Evolutionary conservation across 2,113 vertebrate genomes (phyloP), one percentile per base, ranked within the genome.

Genomic region (Trogon melanurus): DNA sequence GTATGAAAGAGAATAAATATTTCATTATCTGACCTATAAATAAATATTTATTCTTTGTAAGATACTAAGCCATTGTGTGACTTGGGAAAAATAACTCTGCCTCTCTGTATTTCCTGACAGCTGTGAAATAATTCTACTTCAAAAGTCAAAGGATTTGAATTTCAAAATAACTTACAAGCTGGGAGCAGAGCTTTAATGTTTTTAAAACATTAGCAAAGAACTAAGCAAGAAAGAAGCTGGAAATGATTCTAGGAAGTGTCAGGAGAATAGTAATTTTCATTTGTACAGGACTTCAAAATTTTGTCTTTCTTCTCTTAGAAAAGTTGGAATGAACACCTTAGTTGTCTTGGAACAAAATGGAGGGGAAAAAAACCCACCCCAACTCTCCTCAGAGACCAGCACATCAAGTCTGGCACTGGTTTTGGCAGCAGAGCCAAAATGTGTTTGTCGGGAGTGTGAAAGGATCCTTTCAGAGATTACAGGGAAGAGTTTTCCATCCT

Each of bases 111-210:
- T 96, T 96, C 72, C 88, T 94, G 92, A 93, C 92, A 96, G 74
- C 88, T 94, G 82, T 79, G 88, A 88, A 94, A 90, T 74, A 79
- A 95, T 95, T 93, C 74, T 88, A 89, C 92, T 93, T 97, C 95
- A 94, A 82, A 97, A 95, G 74, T 91, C 41, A 69, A 41, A 73
- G 21, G 45, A 97, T 96, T 95, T 97, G 95, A 95, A 96, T 94
- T 96, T 96, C 92, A 93, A 97, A 95, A 95, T 95, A 92, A 88
- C 25, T 83, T 92, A 38, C 34, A 81, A 69, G 57, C 91, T 95
- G 61, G 45, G 64, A 93, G 80, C 48, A 87, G 56, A 73, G 53
- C 89, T 95, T 93, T 94, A 93, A 92, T 89, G 69, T 84, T 95
- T 93, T 81, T 53, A 95, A 94, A 95, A 80, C 72, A 51, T 86